Conservation (phyloP, 2,888 invertebrate species). For the Troilus luridus region DNA sequence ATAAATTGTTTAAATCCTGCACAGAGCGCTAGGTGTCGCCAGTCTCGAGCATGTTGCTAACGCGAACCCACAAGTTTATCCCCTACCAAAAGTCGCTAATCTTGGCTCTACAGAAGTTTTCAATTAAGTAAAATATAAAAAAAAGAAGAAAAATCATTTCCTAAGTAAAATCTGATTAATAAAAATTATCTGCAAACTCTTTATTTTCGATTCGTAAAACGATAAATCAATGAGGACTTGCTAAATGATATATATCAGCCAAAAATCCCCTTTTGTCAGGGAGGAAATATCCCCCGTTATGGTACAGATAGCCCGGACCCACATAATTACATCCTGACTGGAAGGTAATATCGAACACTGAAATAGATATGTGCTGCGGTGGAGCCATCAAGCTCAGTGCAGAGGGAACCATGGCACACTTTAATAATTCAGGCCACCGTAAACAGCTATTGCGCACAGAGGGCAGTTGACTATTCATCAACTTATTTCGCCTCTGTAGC, state of each 20-base stretch:
- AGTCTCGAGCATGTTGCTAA: no score
- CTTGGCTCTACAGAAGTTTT: no score
- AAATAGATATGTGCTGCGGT: constrained; percentile 4
- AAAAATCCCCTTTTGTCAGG: no score
- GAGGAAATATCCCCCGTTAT: neutral
- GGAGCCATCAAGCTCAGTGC: neutral
- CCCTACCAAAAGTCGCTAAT: no score
- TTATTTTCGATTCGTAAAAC: neutral
- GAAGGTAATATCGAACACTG: neutral
- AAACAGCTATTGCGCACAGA: neutral
- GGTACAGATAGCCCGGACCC: neutral
- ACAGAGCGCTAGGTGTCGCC: no score
- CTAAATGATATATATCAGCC: neutral
- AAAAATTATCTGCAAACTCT: no score
- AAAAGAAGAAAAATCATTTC: no score
- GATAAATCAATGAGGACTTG: neutral
- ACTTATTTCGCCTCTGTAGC: neutral
- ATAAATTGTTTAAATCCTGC: no score
- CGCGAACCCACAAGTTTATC: no score
- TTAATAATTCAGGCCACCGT: neutral
- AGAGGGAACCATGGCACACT: neutral
- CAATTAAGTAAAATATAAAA: no score
- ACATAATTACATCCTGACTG: neutral
- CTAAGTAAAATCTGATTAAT: no score
- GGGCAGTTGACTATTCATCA: no score